phyloP scores from a whole-genome alignment of 2,797 vertebrate species.

The Meda fulgida region DNA sequence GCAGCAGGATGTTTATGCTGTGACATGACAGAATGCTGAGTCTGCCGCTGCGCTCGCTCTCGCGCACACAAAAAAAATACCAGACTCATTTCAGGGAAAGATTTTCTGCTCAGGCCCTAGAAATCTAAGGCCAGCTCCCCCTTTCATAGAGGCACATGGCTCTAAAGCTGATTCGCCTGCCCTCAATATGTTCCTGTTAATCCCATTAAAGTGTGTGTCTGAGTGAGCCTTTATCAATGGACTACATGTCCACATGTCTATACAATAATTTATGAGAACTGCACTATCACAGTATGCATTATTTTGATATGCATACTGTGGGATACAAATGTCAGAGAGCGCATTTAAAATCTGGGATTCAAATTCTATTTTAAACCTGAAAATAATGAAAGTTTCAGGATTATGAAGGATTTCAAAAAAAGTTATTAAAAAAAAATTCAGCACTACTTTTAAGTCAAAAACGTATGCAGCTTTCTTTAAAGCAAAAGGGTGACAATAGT shows the following conservation, averaged over 20 bases:
- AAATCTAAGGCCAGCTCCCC: constrained; percentile 46
- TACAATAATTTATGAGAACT: constrained; percentile 7
- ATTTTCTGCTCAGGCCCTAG: constrained; percentile 47
- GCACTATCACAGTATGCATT: background rate
- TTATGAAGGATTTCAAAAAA: background rate
- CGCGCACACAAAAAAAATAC: constrained; percentile 33
- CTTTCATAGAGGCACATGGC: constrained; percentile 59
- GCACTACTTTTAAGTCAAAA: background rate
- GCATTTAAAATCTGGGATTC: constrained; percentile 13
- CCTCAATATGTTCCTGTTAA: constrained; percentile 74
- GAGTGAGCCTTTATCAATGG: constrained; percentile 50
- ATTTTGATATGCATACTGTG: constrained; percentile 15
- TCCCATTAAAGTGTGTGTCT: constrained; percentile 71
- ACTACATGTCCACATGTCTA: constrained; percentile 12
- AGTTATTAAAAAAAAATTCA: background rate
- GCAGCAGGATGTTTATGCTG: constrained; percentile 65
- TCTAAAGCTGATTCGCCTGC: constrained; percentile 76
- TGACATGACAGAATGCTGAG: constrained; percentile 69
- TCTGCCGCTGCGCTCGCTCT: constrained; percentile 55
- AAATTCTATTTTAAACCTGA: constrained; percentile 20
- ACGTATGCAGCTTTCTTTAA: background rate
- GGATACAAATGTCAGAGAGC: background rate
- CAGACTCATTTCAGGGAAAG: constrained; percentile 53
- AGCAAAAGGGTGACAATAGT: no score
- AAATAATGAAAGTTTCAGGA: background rate